These are phyloP conservation scores for Pristionchus exspectatus DNA, from an alignment of 2,888 invertebrate species.

Conservation along the genomic window DNA sequence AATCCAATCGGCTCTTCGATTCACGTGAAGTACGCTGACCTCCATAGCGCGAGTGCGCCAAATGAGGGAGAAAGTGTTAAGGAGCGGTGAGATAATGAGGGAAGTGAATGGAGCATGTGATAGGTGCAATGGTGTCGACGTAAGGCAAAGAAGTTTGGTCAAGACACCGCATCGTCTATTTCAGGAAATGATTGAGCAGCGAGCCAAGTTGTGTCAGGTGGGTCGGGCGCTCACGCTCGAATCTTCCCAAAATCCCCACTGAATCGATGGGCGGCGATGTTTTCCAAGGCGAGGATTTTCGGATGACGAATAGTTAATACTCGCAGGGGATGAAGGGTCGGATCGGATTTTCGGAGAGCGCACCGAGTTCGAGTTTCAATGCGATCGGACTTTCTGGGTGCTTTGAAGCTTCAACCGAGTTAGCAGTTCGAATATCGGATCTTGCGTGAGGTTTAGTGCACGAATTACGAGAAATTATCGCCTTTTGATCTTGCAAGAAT, in stretches of 20 bases:
- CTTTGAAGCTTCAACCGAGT: neutral
- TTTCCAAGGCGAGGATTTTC: neutral
- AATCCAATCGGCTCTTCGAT: neutral
- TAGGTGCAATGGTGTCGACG: neutral
- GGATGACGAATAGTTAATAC: neutral
- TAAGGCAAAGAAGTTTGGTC: neutral
- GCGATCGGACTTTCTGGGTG: neutral
- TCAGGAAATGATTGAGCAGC: neutral
- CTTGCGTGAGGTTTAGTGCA: neutral
- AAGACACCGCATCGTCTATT: neutral
- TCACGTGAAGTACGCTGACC: constrained; percentile 38
- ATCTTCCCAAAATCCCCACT: neutral
- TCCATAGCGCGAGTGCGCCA: constrained; percentile 25
- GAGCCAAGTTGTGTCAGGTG: constrained; percentile 21
- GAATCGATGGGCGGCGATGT: neutral
- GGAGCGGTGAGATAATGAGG: constrained; percentile 3
- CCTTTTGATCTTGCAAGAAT: neutral
- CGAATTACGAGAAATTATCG: neutral
- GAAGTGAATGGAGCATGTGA: constrained; percentile 5
- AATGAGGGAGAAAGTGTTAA: neutral
- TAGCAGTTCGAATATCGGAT: neutral
- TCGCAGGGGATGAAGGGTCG: neutral
- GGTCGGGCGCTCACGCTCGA: neutral
- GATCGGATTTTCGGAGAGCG: neutral
- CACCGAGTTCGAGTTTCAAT: neutral